Percentiles rank a stretch among this genome's conserved stretches.
Conservation (phyloP, 2,888 invertebrate species). For the Euphydryas editha region DNA sequence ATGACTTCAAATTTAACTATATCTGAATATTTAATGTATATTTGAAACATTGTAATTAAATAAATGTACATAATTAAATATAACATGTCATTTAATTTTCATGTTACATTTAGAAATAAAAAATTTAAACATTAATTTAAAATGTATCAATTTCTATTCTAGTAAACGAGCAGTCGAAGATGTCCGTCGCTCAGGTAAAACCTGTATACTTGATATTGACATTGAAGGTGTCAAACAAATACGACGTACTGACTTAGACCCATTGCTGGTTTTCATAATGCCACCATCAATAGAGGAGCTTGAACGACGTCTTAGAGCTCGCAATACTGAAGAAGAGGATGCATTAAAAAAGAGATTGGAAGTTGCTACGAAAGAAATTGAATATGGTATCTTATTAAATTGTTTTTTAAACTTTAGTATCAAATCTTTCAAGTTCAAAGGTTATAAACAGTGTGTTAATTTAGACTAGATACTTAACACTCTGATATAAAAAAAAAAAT, state of each 20-base stretch:
- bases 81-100: no score
- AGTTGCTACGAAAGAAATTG: slow-evolving; percentile 91
- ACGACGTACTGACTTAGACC: slow-evolving; percentile 91
- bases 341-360: slow-evolving; percentile 90
- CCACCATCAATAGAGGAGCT: slow-evolving; percentile 94
- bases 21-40: no score
- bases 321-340: slow-evolving; percentile 97
- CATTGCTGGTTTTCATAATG: slow-evolving; percentile 94
- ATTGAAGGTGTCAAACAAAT: slow-evolving; percentile 96
- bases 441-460: no score
- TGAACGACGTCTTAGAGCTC: slow-evolving; percentile 87
- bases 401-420: not conserved
- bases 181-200: slow-evolving; percentile 90
- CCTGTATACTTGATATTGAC: slow-evolving; percentile 97
- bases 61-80: no score
- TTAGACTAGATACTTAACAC: no score
- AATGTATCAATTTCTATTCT: slow-evolving; percentile 48
- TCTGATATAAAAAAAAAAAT: no score
- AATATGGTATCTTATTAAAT: slow-evolving; percentile 85
- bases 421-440: no score
- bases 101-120: not conserved
- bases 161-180: slow-evolving; percentile 94
- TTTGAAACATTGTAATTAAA: no score
- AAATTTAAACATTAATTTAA: not conserved
- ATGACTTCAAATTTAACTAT: no score